phyloP scores from a whole-genome alignment of 2,888 invertebrate species.

The Sepiola atlantica region DNA sequence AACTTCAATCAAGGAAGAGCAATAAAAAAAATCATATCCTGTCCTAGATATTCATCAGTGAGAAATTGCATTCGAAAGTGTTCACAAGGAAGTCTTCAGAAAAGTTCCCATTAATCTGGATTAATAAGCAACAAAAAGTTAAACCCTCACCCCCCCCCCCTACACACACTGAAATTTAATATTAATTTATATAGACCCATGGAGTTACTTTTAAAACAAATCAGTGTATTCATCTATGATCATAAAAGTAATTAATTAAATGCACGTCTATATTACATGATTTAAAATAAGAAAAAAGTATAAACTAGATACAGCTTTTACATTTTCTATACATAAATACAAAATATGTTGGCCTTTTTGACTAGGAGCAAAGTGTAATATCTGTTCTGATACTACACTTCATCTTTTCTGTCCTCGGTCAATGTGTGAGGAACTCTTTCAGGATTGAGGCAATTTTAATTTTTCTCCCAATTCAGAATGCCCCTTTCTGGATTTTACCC shows the following conservation, averaged over 20 bases:
- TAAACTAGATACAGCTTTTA: too few species aligned
- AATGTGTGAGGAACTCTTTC: too few species aligned
- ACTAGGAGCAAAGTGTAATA: too few species aligned
- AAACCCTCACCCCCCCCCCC: not conserved
- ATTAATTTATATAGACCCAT: not conserved
- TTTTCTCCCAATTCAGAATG: too few species aligned
- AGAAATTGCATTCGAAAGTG: conserved; percentile 4
- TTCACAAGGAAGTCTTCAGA: conserved; percentile 32
- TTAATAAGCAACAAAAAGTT: conserved; percentile 1
- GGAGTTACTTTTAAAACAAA: not conserved
- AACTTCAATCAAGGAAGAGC: not conserved
- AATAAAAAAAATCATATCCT: conserved; percentile 8
- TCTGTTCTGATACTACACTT: too few species aligned
- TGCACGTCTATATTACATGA: not conserved
- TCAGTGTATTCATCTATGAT: not conserved
- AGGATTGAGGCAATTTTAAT: too few species aligned
- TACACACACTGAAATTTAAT: not conserved
- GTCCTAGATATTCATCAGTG: not conserved
- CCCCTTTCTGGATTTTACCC: too few species aligned
- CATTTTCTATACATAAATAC: too few species aligned
- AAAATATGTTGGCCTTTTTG: too few species aligned
- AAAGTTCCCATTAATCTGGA: not conserved
- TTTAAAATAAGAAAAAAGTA: not conserved
- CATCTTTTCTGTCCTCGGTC: too few species aligned
- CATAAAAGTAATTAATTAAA: not conserved